Percentiles rank a stretch among this genome's conserved stretches.
These are phyloP conservation scores for Struthio camelus DNA, from an alignment of 2,113 vertebrate species.

Conservation along the genomic window DNA sequence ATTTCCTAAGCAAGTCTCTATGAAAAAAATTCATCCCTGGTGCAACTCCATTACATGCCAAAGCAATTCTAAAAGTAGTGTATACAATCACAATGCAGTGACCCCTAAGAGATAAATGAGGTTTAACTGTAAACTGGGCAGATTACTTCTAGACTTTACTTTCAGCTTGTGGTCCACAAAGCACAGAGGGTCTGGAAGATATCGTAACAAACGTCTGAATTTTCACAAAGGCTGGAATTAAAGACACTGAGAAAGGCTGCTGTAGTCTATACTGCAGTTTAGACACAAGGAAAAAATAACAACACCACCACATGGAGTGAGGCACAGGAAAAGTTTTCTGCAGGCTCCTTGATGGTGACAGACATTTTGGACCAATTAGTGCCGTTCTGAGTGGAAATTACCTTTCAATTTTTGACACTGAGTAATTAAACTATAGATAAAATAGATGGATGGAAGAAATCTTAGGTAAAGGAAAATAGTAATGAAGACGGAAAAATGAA, in stretches of 20 bases:
- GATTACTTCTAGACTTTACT: background rate
- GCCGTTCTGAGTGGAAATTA: background rate
- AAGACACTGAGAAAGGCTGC: background rate
- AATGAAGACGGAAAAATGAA: background rate
- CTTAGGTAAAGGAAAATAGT: background rate
- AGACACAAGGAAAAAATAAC: background rate
- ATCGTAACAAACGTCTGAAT: background rate
- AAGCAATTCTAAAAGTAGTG: background rate
- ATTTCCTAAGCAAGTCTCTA: background rate
- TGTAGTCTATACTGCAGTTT: background rate
- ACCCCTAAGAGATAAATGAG: background rate
- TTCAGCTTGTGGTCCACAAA: background rate
- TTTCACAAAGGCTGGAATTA: background rate
- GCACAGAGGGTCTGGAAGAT: background rate
- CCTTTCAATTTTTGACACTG: background rate
- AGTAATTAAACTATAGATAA: background rate
- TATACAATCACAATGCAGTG: background rate
- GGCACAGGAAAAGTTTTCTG: background rate
- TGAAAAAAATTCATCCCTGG: background rate
- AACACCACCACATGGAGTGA: background rate
- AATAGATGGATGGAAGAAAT: background rate
- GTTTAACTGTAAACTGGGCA: background rate
- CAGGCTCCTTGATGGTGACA: background rate
- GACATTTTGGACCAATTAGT: background rate
- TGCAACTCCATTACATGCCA: background rate